Evolutionary conservation across 2,113 vertebrate genomes (phyloP), one percentile per base, ranked within the genome.

Genomic region (Callionymus lyra): DNA sequence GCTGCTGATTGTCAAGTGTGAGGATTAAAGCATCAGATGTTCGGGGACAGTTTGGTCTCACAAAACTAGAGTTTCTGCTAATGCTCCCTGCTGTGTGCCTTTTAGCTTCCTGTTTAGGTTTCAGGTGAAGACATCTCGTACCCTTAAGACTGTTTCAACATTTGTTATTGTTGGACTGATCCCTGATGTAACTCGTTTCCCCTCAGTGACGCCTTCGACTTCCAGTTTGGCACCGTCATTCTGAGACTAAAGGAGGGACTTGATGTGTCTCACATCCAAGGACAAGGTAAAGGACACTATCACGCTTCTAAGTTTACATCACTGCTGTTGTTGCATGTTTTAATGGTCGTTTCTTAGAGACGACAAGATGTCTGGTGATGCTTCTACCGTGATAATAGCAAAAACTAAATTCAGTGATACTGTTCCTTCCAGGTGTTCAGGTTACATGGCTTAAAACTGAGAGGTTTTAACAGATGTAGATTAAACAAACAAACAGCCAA

Each of bases 191-290:
- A 2, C 34, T 47, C 3, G 45, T 42, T 19, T 13, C 12, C 35
- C 46, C 48, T 66, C 65, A 99, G 95, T 38, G 95, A 99, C 66
- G 89, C 94, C 31, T 99, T 99, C 74, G 95, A 99, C 55, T 85
- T 88, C 75, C 95, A 99, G 43, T 99, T 91, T 34, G 93, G 95
- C 49, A 85, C 92, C 0, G 94, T 97, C 18, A 88, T 98, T 37
- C 90, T 99, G 41, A 81, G 95, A 43, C 78, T 99, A 36, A 84
- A 89, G 56, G 95, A 99, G 63, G 95, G 95, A 10, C 80, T 99
- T 41, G 93, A 99, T 45, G 85, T 99, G 64, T 99, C 95, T 56
- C 95, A 97, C 49, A 93, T 97, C 74, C 92, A 96, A 76, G 92
- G 89, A 47, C 94, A 96, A 94, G 95, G 95, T 98, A 87, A 16